phyloP scores from a whole-genome alignment of 2,113 vertebrate species.

The Recurvirostra avosetta region DNA sequence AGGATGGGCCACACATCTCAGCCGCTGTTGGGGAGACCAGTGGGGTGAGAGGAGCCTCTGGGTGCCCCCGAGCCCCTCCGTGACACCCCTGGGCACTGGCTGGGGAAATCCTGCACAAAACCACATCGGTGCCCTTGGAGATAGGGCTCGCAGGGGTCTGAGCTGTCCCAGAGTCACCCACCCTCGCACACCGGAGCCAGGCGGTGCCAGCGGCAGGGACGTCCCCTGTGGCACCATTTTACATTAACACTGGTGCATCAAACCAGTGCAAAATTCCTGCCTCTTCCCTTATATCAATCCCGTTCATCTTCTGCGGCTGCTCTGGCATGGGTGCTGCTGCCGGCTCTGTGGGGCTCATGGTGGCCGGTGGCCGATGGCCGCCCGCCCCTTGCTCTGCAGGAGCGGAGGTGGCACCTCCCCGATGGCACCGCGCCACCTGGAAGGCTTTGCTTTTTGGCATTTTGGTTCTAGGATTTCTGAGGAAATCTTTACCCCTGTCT shows the following conservation, averaged over 20 bases:
- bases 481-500: not conserved
- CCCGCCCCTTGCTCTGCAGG: not conserved
- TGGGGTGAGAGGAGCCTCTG: not conserved
- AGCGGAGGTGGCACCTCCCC: not conserved
- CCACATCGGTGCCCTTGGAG: not conserved
- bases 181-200: not conserved
- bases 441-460: not conserved
- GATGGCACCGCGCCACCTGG: fast-evolving
- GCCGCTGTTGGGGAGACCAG: not conserved
- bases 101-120: not conserved
- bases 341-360: not conserved
- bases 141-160: not conserved
- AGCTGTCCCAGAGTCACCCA: not conserved
- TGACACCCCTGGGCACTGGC: not conserved
- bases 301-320: not conserved
- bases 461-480: not conserved
- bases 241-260: not conserved
- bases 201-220: not conserved
- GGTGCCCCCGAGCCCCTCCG: no score
- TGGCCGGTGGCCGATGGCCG: fast-evolving
- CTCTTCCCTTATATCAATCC: not conserved
- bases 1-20: not conserved
- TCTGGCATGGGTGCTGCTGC: not conserved
- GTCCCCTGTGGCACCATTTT: fast-evolving
- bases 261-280: not conserved